These are phyloP conservation scores for Rattus rattus DNA, from an alignment of 2,113 vertebrate species.

Conservation along the genomic window DNA sequence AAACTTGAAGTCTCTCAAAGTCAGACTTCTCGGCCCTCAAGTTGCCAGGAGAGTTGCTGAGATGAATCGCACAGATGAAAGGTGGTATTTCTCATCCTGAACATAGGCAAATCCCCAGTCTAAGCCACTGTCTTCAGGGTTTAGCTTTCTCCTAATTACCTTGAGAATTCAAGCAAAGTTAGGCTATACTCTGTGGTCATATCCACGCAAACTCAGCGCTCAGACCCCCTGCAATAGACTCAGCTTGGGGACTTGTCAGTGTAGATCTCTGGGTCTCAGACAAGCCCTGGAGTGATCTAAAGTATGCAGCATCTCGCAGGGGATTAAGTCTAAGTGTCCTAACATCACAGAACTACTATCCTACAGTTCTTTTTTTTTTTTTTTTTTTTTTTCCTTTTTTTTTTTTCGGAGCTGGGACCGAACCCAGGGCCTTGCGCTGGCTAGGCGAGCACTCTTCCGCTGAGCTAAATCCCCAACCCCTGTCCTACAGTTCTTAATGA, in stretches of 20 bases:
- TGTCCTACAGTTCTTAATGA: too few species aligned
- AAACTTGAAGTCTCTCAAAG: neutral
- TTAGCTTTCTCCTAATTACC: neutral
- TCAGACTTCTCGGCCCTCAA: neutral
- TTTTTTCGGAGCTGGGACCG: too few species aligned
- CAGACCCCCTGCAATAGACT: neutral
- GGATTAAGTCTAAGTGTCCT: neutral
- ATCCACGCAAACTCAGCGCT: too few species aligned
- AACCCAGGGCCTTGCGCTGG: too few species aligned
- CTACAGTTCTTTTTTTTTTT: too few species aligned
- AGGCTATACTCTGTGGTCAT: too few species aligned
- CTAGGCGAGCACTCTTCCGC: too few species aligned
- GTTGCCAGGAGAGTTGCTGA: neutral
- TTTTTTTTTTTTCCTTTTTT: too few species aligned
- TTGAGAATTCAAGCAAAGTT: neutral
- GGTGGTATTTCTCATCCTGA: neutral
- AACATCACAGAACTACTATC: neutral
- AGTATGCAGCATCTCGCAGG: neutral
- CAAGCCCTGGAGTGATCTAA: neutral
- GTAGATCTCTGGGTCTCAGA: neutral
- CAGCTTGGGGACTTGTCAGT: neutral
- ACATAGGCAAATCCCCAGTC: neutral
- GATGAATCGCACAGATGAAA: neutral
- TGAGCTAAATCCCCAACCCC: too few species aligned
- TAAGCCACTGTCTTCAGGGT: neutral